Base-by-base conservation (phyloP, 1,140 invertebrate genomes). In the Bombus breviceps region DNA sequence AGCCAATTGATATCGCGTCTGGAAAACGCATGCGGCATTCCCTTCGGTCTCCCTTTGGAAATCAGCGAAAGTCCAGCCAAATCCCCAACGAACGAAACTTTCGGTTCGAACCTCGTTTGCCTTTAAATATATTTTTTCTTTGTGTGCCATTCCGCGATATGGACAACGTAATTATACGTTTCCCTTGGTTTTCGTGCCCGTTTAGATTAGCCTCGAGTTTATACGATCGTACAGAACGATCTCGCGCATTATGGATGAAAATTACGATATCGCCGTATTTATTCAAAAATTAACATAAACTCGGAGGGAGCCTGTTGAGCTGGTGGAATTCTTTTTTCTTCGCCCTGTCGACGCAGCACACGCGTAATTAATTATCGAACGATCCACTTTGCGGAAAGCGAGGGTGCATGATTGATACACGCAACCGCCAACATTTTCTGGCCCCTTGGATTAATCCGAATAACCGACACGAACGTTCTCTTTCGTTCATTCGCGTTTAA, bases 311-410 rank as follows among this genome's bases (percentile, higher is more conserved):
- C 15, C 32, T 32, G 15, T 18, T 15, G 59, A n/a, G 9, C 28
- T 25, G 39, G 12, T 10, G 37, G 18, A 15, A 32, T 75, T 75
- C n/a, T 15, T 37, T 75, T 75, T 28, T 32, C 43, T 34, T 12
- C 32, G 6, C 6, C 28, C 12, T 47, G 47, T 53, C 47, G 47
- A 41, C 47, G 25, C 43, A 32, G 37, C 69, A 73, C 53, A 25
- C 69, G 69, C 80, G 69, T 73, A 59, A 81, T 81, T 81, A 81
- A 81, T 81, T 81, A 81, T 81, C 53, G 80, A 73, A 41, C 79
- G 79, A 71, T 69, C 66, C 79, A 28, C 79, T 81, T 66, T 78
- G 39, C 28, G 39, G 18, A 41, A 41, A 37, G 37, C 57, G 41
- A 68, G 39, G 34, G 12, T 37, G 5, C 6, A 10, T 43, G 69